phyloP scores from a whole-genome alignment of 2,797 vertebrate species.

The Platyrinchus mystaceus region DNA sequence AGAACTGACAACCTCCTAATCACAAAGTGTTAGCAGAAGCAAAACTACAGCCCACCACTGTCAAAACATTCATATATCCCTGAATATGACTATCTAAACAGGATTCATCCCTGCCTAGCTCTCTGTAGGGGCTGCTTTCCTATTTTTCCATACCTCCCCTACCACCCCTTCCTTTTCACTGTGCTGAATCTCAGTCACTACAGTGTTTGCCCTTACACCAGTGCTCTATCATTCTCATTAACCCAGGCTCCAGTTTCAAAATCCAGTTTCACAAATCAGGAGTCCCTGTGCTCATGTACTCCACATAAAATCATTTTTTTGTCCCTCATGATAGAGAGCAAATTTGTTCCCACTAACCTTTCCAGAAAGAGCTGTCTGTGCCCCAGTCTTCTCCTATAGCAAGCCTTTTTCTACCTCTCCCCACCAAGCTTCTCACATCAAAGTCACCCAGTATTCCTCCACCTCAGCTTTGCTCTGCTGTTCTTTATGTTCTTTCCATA shows the following conservation, averaged over 20 bases:
- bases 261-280: not conserved
- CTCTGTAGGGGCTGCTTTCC: too few species aligned
- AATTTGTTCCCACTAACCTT: not conserved
- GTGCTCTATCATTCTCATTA: not conserved
- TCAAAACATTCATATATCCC: too few species aligned
- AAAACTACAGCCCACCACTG: too few species aligned
- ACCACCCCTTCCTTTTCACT: not conserved
- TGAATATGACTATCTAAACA: too few species aligned
- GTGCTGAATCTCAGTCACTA: not conserved
- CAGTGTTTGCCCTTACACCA: not conserved
- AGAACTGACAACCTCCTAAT: too few species aligned
- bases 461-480: not conserved
- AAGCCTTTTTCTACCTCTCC: not conserved
- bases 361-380: not conserved
- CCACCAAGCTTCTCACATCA: not conserved
- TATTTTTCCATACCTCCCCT: not conserved
- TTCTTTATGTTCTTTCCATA: not conserved
- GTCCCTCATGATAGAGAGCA: not conserved
- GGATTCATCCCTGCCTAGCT: too few species aligned
- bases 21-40: too few species aligned
- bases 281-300: not conserved
- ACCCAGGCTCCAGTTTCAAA: not conserved
- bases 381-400: not conserved
- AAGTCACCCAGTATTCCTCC: not conserved
- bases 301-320: not conserved